Base-by-base conservation (phyloP, 23 tunicate genomes). In the Pegea sp. region DNA sequence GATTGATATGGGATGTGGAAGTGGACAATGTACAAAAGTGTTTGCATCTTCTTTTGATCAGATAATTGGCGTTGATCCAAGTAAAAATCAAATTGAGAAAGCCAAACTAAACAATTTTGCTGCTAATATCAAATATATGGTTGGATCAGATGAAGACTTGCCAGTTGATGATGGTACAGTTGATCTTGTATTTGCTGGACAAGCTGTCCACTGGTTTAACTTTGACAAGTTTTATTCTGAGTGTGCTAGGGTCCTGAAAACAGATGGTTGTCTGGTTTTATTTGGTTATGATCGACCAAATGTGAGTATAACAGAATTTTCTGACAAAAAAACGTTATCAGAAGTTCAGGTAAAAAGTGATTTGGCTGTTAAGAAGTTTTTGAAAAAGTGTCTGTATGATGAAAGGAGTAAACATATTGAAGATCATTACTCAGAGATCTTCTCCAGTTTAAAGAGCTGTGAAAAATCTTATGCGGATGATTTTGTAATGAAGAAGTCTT, bases 1-100 rank as follows among this genome's bases (percentile, higher is more conserved):
- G 78, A 33, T 78, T 21, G 92, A 78, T 58, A 64, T 78, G 30
- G 92, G 92, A 11, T 78, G 92, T 59, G 92, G 92, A 0, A 64
- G 68, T 58, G 92, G 92, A 7, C 92, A 78, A 42, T 64, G 72
- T 1, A 58, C 79, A 3, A 30, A 52, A 25, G 26, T 65, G 3
- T 78, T 64, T 65, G 62, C 72, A 16, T 54, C 71, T 3, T 43
- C 64, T 52, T 64, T 78, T 29, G 30, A 64, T 8, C 64, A 31
- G 1, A 64, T 70, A 4, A 34, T 63, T 29, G 92, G 76, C 2
- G 58, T 78, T 54, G 92, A 78, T 64, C 65, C 71, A 20, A 78
- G 92, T 52, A 50, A 49, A 30, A 71, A 64, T 19, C 92, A 78
- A 43, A 71, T 78, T 23, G 30, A 58, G 42, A 20, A 28, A 52